phyloP scores from a whole-genome alignment of 2,888 invertebrate species.

The Oscheius sp. region DNA sequence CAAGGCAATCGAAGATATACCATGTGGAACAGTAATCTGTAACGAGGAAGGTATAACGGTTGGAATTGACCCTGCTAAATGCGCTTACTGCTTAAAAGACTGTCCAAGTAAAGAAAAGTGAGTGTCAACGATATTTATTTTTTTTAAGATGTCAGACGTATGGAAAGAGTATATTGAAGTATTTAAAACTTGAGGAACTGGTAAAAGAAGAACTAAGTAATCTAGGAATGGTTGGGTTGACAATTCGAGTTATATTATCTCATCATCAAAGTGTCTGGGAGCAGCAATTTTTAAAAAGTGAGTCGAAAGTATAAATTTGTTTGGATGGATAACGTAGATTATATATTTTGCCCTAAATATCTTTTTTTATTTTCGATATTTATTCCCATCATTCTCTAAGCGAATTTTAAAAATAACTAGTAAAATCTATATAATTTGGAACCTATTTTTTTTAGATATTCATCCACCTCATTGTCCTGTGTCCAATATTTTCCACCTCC shows the following conservation, averaged over 20 bases:
- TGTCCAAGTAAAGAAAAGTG: background rate
- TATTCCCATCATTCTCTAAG: background rate
- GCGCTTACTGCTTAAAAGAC: constrained; percentile 35
- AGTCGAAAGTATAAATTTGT: too few relatives aligned
- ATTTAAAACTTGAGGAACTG: constrained; percentile 12
- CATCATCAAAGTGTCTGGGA: background rate
- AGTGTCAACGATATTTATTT: background rate
- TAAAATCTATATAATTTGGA: too few relatives aligned
- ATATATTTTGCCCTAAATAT: too few relatives aligned
- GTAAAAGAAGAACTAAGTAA: constrained; percentile 30
- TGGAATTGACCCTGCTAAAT: constrained; percentile 23
- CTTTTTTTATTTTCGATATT: background rate
- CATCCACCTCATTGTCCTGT: background rate
- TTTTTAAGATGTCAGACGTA: background rate
- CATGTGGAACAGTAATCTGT: constrained; percentile 39
- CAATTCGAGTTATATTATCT: constrained; percentile 34
- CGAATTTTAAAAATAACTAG: too few relatives aligned
- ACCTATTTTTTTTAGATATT: background rate
- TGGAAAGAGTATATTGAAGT: background rate
- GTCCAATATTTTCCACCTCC: background rate
- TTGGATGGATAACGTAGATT: too few relatives aligned
- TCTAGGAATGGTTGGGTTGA: constrained; percentile 40
- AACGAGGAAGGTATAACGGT: constrained; percentile 42
- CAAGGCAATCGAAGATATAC: constrained; percentile 33
- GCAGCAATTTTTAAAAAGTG: background rate